These are phyloP conservation scores for Cheirogaleus medius DNA, from an alignment of 2,113 vertebrate species.

Conservation along the genomic window DNA sequence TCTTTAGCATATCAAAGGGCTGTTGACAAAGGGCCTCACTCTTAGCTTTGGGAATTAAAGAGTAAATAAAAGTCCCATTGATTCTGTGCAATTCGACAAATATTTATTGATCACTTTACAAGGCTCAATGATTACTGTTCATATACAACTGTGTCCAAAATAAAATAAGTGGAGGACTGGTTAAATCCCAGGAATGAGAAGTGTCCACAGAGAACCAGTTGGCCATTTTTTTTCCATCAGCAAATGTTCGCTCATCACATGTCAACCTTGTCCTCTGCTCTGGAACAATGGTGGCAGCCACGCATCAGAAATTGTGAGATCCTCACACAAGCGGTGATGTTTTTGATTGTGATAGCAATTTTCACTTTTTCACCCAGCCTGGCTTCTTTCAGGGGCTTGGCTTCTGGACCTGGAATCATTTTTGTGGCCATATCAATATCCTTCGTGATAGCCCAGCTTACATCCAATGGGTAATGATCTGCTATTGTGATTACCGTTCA, in stretches of 20 bases:
- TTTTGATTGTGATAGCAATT: not conserved
- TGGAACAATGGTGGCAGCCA: not conserved
- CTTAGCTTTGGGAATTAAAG: conserved; percentile 22
- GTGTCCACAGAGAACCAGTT: not conserved
- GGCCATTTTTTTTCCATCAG: not conserved
- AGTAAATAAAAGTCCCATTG: not conserved
- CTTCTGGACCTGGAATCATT: conserved; percentile 59
- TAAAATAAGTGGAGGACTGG: not conserved
- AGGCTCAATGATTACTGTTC: not conserved
- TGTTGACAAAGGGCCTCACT: not conserved
- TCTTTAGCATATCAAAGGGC: not conserved
- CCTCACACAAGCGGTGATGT: accelerated
- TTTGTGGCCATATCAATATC: conserved; percentile 64
- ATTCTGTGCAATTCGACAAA: conserved; percentile 2
- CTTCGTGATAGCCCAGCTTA: conserved; percentile 6
- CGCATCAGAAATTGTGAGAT: accelerated
- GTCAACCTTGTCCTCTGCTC: not conserved
- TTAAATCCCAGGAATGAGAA: not conserved
- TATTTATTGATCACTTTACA: not conserved
- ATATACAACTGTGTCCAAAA: not conserved
- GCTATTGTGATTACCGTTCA: conserved; percentile 59
- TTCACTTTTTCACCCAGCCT: not conserved
- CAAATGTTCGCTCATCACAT: not conserved
- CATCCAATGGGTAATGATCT: conserved; percentile 49
- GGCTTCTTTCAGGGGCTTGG: conserved; percentile 10